Evolutionary conservation across 2,888 invertebrate genomes (phyloP), one percentile per base, ranked within the genome.

Genomic region (Oconnorella tubifera): DNA sequence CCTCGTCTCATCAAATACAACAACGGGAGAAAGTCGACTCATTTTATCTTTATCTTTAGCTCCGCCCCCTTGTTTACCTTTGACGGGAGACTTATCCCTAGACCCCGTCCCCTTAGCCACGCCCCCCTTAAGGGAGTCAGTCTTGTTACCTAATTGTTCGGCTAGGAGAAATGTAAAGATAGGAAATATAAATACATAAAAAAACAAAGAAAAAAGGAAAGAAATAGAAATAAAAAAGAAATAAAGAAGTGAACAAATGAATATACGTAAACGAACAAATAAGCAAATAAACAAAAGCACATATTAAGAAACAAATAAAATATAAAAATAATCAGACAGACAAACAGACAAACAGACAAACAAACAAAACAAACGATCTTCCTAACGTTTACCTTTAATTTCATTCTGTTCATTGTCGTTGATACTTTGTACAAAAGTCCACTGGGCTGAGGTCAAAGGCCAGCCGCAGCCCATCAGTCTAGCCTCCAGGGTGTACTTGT

Each of bases 401-500:
- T 82, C 81, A 69, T 79, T 78, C 59, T 78, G 80, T 68, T 82
- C 80, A 72, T 77, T 71, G 65, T 82, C 80, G 68, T 77, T 80
- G 63, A 80, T 73, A 70, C 74, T 75, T 60, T 80, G 76, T 4
- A 82, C 80, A 73, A 80, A 81, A 14, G 73, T 67, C 82, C 80
- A 81, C 68, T 76, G 76, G 49, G 73, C 70, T 66, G 78, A 77
- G 2, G 78, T 77, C 53, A 82, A 67, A 6, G 81, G 81, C 82
- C 82, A 82, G 65, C 79, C 78, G 64, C 78, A 74, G 59, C 78
- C 72, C 62, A 80, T 65, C 28, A 82, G 78, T 23, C 72, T 70
- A 0, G 81, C 82, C 67, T 82, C 78, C n/a, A 82, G 73, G 28
- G 79, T 75, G 73, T 82, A 82, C 70, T 81, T 81, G 73, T 82